Evolutionary conservation across 2,888 invertebrate genomes (phyloP), one percentile per base, ranked within the genome.

Genomic region (Dyspetes luteomarginatus): DNA sequence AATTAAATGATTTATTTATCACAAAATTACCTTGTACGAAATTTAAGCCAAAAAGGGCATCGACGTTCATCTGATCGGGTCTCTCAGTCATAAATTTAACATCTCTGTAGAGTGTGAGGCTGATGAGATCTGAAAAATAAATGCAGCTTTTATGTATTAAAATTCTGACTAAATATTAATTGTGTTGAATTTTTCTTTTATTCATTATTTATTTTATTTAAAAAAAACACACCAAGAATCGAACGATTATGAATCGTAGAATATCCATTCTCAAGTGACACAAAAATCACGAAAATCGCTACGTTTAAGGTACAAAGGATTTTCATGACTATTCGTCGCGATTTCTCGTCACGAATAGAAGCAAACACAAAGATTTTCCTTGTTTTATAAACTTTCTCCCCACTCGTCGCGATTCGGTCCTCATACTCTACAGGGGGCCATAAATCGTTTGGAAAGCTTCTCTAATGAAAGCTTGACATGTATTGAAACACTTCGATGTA

Each of bases 41-140:
- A 17, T 90, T 89, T 4, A 92, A 79, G 4, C 92, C 92, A 28
- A 92, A 90, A 50, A 89, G 83, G 4, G 88, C 89, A 80, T 92
- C 92, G 1, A 90, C 72, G 83, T 92, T 92, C 87, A 92, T 88
- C 72, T 91, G 87, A 0, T 85, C 74, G 3, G 88, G 83, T 80
- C 90, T 90, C n/a, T 84, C 83, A 9, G 84, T 72, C 82, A 92
- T 86, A 41, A 90, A 92, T 68, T 87, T 78, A 0, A 92, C 72
- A 50, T 88, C 86, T 48, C 85, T 88, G 22, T 86, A 74, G 4
- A 92, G 72, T 1, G 85, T 82, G 4, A 69, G 3, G 1, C 67
- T 48, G 28, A 79, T 62, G 30, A 55, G 56, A 36, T 81, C 81
- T 81, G 30, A n/a, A 4, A 7, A 73, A 0, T 9, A 62, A 41